These are phyloP conservation scores for Trematomus loennbergii DNA, from an alignment of 2,113 vertebrate genomes.

Conservation along the genomic window DNA sequence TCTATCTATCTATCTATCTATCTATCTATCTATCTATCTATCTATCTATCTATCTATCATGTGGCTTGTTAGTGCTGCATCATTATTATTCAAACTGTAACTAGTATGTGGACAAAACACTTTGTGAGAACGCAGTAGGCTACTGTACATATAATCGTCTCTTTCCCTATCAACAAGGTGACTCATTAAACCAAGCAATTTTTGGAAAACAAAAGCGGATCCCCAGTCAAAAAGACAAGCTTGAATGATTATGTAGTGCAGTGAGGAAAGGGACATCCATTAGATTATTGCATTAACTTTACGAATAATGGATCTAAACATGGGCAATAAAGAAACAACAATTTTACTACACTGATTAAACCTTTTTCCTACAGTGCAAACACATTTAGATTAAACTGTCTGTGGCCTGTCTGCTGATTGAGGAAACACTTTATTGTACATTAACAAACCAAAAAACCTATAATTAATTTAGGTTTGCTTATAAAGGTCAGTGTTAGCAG, in stretches of 20 bases:
- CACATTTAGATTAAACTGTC: no score
- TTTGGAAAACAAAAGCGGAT: no score
- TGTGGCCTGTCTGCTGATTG: neutral
- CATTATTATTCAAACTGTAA: neutral
- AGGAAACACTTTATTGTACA: neutral
- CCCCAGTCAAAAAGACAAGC: neutral
- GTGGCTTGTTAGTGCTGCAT: neutral
- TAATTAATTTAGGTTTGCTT: no score
- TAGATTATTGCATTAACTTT: neutral
- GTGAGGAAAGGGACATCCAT: neutral
- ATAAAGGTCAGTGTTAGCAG: no score
- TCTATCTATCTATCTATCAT: no score
- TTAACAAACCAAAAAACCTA: neutral
- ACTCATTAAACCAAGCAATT: neutral
- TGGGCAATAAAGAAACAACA: neutral
- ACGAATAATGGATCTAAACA: neutral
- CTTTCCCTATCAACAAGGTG: neutral
- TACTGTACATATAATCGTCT: neutral
- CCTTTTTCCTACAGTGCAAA: no score
- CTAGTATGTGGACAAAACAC: neutral
- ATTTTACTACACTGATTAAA: no score
- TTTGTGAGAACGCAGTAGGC: neutral
- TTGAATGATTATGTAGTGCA: neutral
- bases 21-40: no score
- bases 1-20: no score